Conservation (phyloP, 53 echinoderm and acorn worm species). For the Paelopatides confundens region DNA sequence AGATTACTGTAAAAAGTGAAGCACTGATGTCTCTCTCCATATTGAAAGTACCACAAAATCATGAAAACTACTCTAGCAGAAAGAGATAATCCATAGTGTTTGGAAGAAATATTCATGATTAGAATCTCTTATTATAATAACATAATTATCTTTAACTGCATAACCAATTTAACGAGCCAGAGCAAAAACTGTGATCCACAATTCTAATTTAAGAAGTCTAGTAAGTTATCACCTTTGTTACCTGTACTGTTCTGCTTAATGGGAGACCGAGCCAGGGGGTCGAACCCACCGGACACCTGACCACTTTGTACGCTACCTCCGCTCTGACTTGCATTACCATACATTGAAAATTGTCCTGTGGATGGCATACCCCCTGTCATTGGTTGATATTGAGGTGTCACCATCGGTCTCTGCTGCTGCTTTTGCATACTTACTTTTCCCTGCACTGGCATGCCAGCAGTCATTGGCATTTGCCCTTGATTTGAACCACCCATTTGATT, state of each 20-base stretch:
- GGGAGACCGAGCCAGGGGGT: constrained; percentile 64
- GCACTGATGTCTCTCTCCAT: too few species aligned
- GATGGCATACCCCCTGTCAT: constrained; percentile 5
- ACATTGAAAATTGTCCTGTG: constrained; percentile 37
- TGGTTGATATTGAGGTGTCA: neutral
- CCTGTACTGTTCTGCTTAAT: neutral
- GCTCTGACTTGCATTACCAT: neutral
- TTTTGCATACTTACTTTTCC: constrained; percentile 63
- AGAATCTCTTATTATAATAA: too few species aligned
- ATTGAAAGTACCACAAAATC: too few species aligned
- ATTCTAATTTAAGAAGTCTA: constrained; percentile 73
- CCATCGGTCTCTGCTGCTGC: constrained; percentile 25
- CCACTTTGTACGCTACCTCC: neutral
- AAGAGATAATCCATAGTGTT: too few species aligned
- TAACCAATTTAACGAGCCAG: too few species aligned
- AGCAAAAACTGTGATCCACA: neutral
- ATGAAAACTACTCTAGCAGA: too few species aligned
- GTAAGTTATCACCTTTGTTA: constrained; percentile 51
- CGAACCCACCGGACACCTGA: constrained; percentile 64
- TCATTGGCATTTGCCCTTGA: constrained; percentile 38
- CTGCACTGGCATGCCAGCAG: constrained; percentile 47
- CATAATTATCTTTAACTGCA: too few species aligned
- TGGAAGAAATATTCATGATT: too few species aligned
- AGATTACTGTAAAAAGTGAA: too few species aligned
- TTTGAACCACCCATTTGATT: constrained; percentile 75